Evolutionary conservation across 2,113 vertebrate genomes (phyloP).

Genomic region (Mobula hypostoma): DNA sequence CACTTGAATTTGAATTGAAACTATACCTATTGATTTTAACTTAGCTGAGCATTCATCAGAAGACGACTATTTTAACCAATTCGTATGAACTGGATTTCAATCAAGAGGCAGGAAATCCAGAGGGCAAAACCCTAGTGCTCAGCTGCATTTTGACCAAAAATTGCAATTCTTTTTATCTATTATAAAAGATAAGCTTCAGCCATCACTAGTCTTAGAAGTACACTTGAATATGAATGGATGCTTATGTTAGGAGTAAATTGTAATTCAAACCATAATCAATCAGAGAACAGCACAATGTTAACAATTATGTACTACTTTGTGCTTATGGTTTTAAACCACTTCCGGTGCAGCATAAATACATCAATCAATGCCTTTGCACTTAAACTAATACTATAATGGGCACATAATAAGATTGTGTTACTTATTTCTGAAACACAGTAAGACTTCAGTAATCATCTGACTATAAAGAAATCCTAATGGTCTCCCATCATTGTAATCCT

Average conservation of each 20-base stretch:
- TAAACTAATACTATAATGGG: not conserved
- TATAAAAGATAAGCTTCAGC: not conserved
- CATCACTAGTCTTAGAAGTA: not conserved
- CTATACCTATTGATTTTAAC: not conserved
- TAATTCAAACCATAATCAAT: not conserved
- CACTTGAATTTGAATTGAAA: not conserved
- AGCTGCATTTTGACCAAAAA: not conserved
- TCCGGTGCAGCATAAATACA: not conserved
- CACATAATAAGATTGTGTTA: not conserved
- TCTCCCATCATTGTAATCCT: no score
- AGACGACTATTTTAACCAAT: not conserved
- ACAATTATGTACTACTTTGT: not conserved
- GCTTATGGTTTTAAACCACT: not conserved
- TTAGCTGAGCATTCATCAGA: constrained; percentile 8
- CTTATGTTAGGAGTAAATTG: not conserved
- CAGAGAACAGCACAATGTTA: not conserved
- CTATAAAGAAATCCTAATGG: no score
- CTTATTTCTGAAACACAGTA: not conserved
- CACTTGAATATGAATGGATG: not conserved
- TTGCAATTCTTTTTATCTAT: constrained; percentile 6
- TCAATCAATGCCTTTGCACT: not conserved
- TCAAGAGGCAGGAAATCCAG: not conserved
- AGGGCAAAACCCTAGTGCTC: not conserved
- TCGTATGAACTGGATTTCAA: not conserved
- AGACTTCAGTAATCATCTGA: no score